These are phyloP conservation scores for Achroia grisella DNA, from an alignment of 1,140 invertebrate genomes.

Conservation along the genomic window DNA sequence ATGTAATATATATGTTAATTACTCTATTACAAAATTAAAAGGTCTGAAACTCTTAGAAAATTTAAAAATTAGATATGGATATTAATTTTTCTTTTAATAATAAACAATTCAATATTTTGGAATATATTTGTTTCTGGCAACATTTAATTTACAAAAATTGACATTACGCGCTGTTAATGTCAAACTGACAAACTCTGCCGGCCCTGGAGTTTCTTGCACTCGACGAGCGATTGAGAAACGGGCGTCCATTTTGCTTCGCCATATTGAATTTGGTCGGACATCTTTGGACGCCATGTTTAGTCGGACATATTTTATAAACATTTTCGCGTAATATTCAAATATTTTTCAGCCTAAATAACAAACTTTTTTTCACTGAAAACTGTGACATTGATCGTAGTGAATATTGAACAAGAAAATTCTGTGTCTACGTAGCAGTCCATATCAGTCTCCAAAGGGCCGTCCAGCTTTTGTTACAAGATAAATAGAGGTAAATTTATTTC, in stretches of 20 bases:
- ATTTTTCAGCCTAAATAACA: slow-evolving; percentile 64
- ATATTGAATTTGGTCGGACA: slow-evolving; percentile 75
- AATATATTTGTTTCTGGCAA: slow-evolving; percentile 26
- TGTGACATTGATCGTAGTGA: slow-evolving; percentile 43
- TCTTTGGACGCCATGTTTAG: slow-evolving; percentile 75
- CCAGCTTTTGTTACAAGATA: slow-evolving; percentile 72
- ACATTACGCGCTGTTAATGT: slow-evolving; percentile 21
- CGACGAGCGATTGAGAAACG: slow-evolving; percentile 31
- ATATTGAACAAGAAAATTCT: slow-evolving; percentile 50
- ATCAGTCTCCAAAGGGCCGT: slow-evolving; percentile 62
- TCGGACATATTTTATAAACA: slow-evolving; percentile 75
- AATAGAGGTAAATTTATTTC: slow-evolving; percentile 72
- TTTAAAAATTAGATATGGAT: no score
- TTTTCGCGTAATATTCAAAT: slow-evolving; percentile 75
- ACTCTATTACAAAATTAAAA: no score
- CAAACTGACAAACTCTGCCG: no score
- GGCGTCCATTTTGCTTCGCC: slow-evolving; percentile 73
- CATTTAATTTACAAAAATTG: slow-evolving; percentile 26
- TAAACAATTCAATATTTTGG: neutral
- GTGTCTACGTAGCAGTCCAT: slow-evolving; percentile 58
- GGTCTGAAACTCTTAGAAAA: no score
- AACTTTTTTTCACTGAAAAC: slow-evolving; percentile 69
- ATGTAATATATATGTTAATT: no score
- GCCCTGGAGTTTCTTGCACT: slow-evolving; percentile 36
- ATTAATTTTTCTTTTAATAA: no score